A percentile compares a stretch with the other conserved stretches of the same genome.
Evolutionary conservation across 2,888 invertebrate genomes (phyloP).

Genomic region (Halictus quadricinctus): DNA sequence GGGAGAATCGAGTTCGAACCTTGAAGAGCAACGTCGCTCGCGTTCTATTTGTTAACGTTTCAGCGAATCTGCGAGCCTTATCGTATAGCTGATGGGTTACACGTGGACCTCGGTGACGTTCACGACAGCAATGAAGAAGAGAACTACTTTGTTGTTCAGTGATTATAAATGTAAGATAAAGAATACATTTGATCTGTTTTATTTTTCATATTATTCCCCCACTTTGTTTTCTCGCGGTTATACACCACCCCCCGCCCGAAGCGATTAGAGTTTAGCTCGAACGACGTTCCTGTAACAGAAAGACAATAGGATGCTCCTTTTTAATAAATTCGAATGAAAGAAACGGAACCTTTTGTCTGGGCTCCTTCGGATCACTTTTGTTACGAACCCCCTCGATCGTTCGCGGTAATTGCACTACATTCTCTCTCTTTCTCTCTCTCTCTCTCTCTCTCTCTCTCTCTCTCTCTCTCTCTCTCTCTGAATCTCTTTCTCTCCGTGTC

Average conservation of each 20-base stretch:
- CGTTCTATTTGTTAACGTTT: constrained; percentile 6
- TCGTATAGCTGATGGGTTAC: background rate
- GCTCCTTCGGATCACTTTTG: background rate
- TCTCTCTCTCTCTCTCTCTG: background rate
- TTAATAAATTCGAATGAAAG: background rate
- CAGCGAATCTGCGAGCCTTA: background rate
- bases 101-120: constrained; percentile 8
- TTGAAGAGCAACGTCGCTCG: background rate
- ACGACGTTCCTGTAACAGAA: background rate
- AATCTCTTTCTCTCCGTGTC: constrained; percentile 22
- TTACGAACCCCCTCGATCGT: constrained; percentile 12
- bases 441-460: background rate
- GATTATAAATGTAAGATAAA: constrained; percentile 16
- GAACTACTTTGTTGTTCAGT: constrained; percentile 13
- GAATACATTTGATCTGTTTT: constrained; percentile 17
- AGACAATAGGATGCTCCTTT: constrained; percentile 5
- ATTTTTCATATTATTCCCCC: constrained; percentile 24
- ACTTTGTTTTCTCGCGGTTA: background rate
- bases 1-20: background rate
- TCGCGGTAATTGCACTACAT: background rate
- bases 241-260: background rate
- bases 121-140: background rate
- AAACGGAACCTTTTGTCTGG: background rate
- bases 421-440: background rate
- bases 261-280: background rate